Conservation (phyloP, 2,113 vertebrate genomes). For the Abramis brama region DNA sequence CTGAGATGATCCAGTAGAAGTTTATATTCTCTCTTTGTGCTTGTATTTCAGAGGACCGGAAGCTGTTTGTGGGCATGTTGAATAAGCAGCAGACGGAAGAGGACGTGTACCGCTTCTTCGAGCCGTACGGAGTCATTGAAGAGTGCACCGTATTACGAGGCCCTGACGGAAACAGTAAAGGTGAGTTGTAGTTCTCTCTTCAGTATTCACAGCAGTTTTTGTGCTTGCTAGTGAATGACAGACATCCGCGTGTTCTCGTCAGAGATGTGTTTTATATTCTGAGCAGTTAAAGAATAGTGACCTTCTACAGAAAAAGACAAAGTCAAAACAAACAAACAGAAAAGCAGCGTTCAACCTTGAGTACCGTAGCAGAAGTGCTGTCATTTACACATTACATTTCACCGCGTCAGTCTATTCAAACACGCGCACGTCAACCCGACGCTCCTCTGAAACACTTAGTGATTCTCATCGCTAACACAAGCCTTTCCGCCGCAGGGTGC, state of each 20-base stretch:
- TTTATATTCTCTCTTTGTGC: conserved; percentile 39
- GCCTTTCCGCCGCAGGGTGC: not conserved
- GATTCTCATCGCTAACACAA: conserved; percentile 32
- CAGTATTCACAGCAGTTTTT: not conserved
- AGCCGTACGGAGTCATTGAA: conserved; percentile 97
- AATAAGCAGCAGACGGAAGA: conserved; percentile 99
- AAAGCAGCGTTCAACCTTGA: conserved; percentile 26
- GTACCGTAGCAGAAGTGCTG: conserved; percentile 34
- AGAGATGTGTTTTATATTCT: not conserved
- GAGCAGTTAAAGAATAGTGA: conserved; percentile 7
- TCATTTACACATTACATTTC: conserved; percentile 46
- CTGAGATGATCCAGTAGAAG: not conserved
- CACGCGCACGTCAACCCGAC: not conserved
- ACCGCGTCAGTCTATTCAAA: conserved; percentile 40
- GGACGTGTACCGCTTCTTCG: conserved; percentile 95
- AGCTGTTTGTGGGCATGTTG: conserved; percentile 99
- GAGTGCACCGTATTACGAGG: conserved; percentile 97
- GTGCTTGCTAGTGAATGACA: not conserved
- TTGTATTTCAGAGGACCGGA: conserved; percentile 84
- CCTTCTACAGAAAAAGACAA: conserved; percentile 13
- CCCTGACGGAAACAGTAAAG: conserved; percentile 98
- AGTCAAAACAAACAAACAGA: conserved; percentile 29
- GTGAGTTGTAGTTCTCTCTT: conserved; percentile 68
- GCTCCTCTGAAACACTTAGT: not conserved
- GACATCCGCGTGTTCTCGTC: not conserved